phyloP scores from a whole-genome alignment of 2,797 vertebrate genomes.

The Bradypus variegatus region DNA sequence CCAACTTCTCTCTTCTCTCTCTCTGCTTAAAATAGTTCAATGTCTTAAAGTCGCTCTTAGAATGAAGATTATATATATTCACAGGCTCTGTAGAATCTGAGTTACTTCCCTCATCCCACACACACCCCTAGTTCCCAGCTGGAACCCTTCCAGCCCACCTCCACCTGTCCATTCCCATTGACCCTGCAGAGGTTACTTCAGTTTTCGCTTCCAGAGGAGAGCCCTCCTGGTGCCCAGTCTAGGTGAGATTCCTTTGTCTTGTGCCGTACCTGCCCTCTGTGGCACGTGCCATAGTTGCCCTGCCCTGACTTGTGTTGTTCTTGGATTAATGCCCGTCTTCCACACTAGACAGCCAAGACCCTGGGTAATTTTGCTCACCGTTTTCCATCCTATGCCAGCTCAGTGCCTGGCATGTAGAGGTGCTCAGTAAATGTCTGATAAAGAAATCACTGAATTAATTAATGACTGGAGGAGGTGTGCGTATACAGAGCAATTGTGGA shows the following conservation, averaged over 20 bases:
- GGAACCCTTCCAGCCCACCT: neutral
- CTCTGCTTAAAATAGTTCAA: neutral
- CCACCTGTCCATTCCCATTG: neutral
- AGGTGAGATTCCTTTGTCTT: neutral
- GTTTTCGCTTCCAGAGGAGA: neutral
- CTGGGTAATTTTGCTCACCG: neutral
- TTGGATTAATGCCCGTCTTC: fast-evolving
- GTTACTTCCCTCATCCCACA: neutral
- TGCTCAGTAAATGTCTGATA: neutral
- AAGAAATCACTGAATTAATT: no score
- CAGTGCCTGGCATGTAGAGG: no score
- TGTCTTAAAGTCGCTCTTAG: neutral
- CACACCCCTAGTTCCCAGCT: neutral
- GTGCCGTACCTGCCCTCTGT: fast-evolving
- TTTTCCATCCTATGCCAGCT: neutral
- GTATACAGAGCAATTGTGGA: neutral
- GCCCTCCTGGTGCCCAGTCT: no score
- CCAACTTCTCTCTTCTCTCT: neutral
- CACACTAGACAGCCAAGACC: fast-evolving
- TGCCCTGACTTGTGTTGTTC: neutral
- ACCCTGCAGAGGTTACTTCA: neutral
- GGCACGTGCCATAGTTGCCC: fast-evolving
- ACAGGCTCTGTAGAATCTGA: neutral
- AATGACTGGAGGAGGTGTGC: neutral
- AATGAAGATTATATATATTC: neutral